phyloP scores from a whole-genome alignment of 1,140 invertebrate species.

The Dendrolimus punctatus region DNA sequence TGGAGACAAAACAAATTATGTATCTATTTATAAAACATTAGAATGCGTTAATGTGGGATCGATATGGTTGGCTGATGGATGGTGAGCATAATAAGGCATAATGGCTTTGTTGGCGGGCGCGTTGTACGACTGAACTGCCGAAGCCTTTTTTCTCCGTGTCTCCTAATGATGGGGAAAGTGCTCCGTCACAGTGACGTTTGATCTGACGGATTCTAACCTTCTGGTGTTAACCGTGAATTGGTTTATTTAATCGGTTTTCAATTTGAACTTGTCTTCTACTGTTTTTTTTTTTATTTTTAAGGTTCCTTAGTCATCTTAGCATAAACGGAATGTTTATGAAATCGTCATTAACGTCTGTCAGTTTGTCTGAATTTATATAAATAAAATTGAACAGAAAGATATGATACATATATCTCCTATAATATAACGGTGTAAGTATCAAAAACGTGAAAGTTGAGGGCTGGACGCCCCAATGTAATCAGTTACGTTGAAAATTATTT shows the following conservation, averaged over 20 bases:
- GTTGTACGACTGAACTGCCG: slow-evolving; percentile 38
- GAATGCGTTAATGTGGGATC: slow-evolving; percentile 65
- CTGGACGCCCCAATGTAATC: too few relatives aligned
- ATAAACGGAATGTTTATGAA: too few relatives aligned
- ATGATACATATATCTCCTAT: too few relatives aligned
- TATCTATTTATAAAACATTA: slow-evolving; percentile 71
- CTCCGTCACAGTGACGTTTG: slow-evolving; percentile 49
- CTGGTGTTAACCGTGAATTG: slow-evolving; percentile 50
- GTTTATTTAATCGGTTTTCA: slow-evolving; percentile 41
- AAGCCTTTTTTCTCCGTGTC: slow-evolving; percentile 46
- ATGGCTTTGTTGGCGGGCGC: slow-evolving; percentile 63
- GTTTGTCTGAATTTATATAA: too few relatives aligned
- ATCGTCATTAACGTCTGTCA: too few relatives aligned
- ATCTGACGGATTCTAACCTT: slow-evolving; percentile 46
- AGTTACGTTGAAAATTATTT: too few relatives aligned
- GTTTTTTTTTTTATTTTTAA: too few relatives aligned
- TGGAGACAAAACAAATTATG: slow-evolving; percentile 70
- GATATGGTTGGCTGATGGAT: slow-evolving; percentile 65
- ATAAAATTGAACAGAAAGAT: too few relatives aligned
- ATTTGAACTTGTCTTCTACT: slow-evolving; percentile 36
- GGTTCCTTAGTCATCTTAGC: too few relatives aligned
- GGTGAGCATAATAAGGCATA: slow-evolving; percentile 65
- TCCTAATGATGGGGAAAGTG: slow-evolving; percentile 60
- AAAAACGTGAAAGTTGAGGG: too few relatives aligned
- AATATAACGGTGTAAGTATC: too few relatives aligned